Evolutionary conservation across 2,797 vertebrate species (phyloP).

Genomic region (Enteromius afrohamiltoni): DNA sequence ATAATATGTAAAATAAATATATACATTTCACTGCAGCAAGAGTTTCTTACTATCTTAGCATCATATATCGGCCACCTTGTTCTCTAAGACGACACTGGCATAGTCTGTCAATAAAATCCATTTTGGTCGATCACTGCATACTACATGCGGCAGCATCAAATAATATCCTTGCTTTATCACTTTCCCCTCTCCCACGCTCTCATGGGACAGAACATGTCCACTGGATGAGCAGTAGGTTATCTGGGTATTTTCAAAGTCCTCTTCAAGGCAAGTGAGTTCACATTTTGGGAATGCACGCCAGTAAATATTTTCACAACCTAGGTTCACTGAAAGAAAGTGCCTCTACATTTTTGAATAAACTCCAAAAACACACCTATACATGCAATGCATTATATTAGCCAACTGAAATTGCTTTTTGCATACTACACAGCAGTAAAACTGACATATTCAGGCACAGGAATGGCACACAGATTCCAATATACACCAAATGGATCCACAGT

Average conservation of each 20-base stretch:
- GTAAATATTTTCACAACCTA: neutral
- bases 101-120: neutral
- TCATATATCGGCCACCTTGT: neutral
- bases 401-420: neutral
- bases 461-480: neutral
- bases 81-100: neutral
- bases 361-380: neutral
- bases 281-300: neutral
- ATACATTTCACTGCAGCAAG: neutral
- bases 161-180: neutral
- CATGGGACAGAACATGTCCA: conserved; percentile 6
- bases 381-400: neutral
- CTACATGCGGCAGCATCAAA: neutral
- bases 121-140: neutral
- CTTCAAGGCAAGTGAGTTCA: conserved; percentile 9
- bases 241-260: neutral
- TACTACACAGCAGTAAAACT: neutral
- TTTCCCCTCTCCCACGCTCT: neutral
- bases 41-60: neutral
- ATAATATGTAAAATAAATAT: neutral
- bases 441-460: neutral
- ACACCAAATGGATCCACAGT: conserved; percentile 30
- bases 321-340: neutral
- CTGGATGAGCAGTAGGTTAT: neutral
- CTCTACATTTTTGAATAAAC: neutral